Evolutionary conservation across 2,797 vertebrate genomes (phyloP), one percentile per base, ranked within the genome.

Genomic region (Microctenopoma lineatum): DNA sequence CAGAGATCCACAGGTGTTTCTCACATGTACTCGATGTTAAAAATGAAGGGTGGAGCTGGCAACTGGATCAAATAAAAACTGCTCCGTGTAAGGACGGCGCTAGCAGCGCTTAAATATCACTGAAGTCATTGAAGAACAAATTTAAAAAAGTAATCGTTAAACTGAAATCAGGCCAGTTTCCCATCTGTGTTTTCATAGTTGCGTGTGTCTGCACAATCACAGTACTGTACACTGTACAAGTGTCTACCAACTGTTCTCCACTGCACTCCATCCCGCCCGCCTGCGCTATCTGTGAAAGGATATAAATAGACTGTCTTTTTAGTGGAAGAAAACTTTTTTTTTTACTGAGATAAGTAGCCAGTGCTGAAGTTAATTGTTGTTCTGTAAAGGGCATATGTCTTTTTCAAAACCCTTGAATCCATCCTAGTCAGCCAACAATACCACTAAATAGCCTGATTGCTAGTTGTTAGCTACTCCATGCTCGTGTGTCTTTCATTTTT

Each of bases 401-500:
- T 80, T 81, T 84, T 79, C 58, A 57, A 68, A 80, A 64, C 66
- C 82, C 59, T 90, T 81, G 77, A 92, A 76, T 82, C 83, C 90
- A 87, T 90, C 69, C 79, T 91, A 90, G 86, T 89, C 88, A 61
- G 83, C 76, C 87, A 80, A 91, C 84, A 85, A 90, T 94, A 96
- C 97, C 97, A 96, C 96, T 98, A 96, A 92, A 89, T 94, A 94
- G 89, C 92, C 92, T 87, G 87, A 91, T 92, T 91, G 93, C 93
- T 95, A 93, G 92, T 92, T 59, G 91, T 96, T 96, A 96, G 94
- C 93, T 94, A 78, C 93, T 95, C 95, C 94, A 91, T 96, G 93
- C 89, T 94, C 84, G 88, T 96, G 93, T 94, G 94, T 95, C 93
- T 97, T 95, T 98, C 95, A 91, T 96, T 96, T 98, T 96, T 98